Base-by-base conservation (phyloP, 30 jellyfish, hydroid and myxozoan species). In the Rhopilema esculentum region DNA sequence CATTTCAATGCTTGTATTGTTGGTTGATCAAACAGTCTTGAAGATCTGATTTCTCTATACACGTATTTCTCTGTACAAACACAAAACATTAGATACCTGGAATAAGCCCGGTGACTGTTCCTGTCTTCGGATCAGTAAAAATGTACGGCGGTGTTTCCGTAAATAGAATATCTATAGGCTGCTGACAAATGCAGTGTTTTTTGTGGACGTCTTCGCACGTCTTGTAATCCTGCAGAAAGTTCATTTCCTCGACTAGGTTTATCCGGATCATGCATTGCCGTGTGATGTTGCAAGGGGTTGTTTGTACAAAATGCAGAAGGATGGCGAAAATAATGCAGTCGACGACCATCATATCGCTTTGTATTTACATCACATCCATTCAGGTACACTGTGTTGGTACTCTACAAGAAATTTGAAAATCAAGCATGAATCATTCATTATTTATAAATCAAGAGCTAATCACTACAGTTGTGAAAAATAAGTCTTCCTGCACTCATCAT, bases 61-160 rank as follows among this genome's bases (percentile, higher is more conserved):
- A n/a, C n/a, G n/a, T n/a, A n/a, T n/a, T n/a, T n/a, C n/a, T n/a
- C n/a, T n/a, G 30, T 20, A 17, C 73, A 63, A 17, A 25, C 30
- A 15, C 1, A 15, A 4, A 48, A 9, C 1, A 6, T 8, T 0
- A 50, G 75, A 21, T 79, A 79, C 89, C 89, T 6, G 89, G 89
- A 27, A 79, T 57, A 15, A 79, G 32, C 51, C 89, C 89, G 25
- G 33, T 49, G 2, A 63, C 69, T 7, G 27, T 79, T 4, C 22
- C 19, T 4, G 70, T 79, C 0, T 31, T 40, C 1, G 70, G 20
- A 63, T 29, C 57, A 8, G 50, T 79, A 69, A 23, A 79, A n/a
- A 79, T 79, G 49, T 79, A 79, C 12, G 89, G 89, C 24, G 89
- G 89, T 12, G 33, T 63, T 32, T 79, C 89, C 25, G 32, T 79